Evolutionary conservation across 2,888 invertebrate species (phyloP), one percentile per base, ranked within the genome.

Genomic region (Apodemia hepburni): DNA sequence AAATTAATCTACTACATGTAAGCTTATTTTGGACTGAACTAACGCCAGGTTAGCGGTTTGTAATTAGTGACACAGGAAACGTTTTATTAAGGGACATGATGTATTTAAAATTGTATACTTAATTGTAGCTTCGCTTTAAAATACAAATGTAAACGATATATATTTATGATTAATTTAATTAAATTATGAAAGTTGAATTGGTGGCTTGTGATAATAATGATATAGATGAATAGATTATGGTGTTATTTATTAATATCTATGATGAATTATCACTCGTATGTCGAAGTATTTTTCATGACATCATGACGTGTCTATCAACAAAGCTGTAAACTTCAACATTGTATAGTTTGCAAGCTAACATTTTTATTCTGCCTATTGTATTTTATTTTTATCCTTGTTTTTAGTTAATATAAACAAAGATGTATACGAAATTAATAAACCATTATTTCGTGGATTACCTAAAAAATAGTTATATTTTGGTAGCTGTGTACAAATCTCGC

Each of bases 141-240:
- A 22, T 12, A 51, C 51, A 18, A 54, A 27, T 54, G 7, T 54
- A 81, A 82, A 82, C 73, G 79, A 85, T 79, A 83, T 79, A 83
- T 69, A 68, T 74, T 61, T 70, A 71, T 70, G 64, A 73, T 74
- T 73, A 77, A 75, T 79, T 78, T 74, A 77, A 76, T 75, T 71
- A 74, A 3, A 15, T 54, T 42, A 42, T n/a, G 15, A 22, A 51
- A 4, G 18, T 22, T 22, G 3, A 51, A 11, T 18, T n/a, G 51
- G 51, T 51, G 51, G 51, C 51, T 51, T 51, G 18, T 18, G 51
- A 38, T 51, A 51, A 51, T 22, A 18, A 51, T 51, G 51, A 51
- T 4, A 51, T 51, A 51, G 51, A 38, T 38, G 38, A 51, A 51
- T 51, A 51, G 51, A 51, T 18, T 51, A 17, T 51, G 18, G 51